Evolutionary conservation across 2,888 invertebrate genomes (phyloP).

Genomic region (Leptura quadrifasciata): DNA sequence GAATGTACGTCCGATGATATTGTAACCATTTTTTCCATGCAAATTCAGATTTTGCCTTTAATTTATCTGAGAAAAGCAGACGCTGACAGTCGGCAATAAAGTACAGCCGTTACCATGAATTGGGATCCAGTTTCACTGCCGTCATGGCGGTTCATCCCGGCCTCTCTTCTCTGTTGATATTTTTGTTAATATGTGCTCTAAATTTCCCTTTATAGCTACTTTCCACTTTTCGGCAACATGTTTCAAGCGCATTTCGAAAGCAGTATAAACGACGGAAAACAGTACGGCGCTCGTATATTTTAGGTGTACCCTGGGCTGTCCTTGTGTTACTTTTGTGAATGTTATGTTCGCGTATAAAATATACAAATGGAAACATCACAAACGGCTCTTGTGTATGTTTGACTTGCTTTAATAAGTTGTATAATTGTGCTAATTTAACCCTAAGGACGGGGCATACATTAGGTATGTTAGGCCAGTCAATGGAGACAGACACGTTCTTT

Average conservation of each 20-base stretch:
- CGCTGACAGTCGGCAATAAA: constrained; percentile 34
- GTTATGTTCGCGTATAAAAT: background rate
- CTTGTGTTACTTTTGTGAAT: background rate
- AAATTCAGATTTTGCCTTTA: constrained; percentile 23
- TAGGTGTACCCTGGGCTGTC: constrained; percentile 11
- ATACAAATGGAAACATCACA: background rate
- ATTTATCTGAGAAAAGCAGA: constrained; percentile 34
- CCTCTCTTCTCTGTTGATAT: constrained; percentile 34
- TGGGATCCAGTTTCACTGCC: constrained; percentile 11
- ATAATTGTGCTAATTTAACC: background rate
- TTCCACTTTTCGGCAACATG: constrained; percentile 35
- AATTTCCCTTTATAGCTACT: constrained; percentile 35
- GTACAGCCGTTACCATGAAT: constrained; percentile 37
- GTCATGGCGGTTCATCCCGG: constrained; percentile 26
- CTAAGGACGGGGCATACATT: too few relatives aligned
- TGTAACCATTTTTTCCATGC: constrained; percentile 25
- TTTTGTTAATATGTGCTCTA: constrained; percentile 40
- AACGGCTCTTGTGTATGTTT: background rate
- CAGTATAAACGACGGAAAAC: constrained; percentile 17
- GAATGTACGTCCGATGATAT: constrained; percentile 4
- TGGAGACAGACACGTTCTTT: too few relatives aligned
- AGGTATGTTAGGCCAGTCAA: too few relatives aligned
- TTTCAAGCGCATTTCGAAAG: constrained; percentile 23
- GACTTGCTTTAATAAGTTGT: constrained; percentile 1
- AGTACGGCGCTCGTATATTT: background rate